Conservation (phyloP, 2,113 vertebrate species). For the Cricetomys ansorgei region DNA sequence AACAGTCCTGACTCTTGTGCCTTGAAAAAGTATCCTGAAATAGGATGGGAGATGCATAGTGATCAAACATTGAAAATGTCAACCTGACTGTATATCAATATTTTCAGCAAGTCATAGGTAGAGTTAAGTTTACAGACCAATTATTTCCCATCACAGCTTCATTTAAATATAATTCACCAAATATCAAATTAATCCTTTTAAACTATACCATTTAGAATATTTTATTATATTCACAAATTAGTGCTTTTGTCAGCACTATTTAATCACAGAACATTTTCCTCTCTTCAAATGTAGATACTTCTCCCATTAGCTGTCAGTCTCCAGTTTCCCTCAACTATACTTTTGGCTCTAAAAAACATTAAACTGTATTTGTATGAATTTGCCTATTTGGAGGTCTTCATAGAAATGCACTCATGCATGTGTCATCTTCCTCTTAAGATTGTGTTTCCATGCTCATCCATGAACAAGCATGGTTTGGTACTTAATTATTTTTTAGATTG, state of each 20-base stretch:
- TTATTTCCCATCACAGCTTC: not conserved
- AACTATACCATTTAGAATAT: not conserved
- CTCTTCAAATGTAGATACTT: not conserved
- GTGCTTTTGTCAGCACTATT: not conserved
- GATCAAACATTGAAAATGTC: not conserved
- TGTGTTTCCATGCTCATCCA: not conserved
- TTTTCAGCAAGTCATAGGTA: not conserved
- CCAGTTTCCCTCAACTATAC: not conserved
- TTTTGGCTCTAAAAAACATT: not conserved
- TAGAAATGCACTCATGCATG: not conserved
- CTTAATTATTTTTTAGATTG: not conserved
- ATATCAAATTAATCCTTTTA: conserved; percentile 18
- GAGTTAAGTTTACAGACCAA: not conserved
- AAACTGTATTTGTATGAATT: not conserved
- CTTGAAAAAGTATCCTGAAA: not conserved
- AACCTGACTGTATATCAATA: not conserved
- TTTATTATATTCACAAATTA: not conserved
- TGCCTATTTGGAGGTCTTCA: not conserved
- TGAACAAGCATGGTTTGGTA: not conserved
- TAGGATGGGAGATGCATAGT: not conserved
- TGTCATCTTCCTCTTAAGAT: not conserved
- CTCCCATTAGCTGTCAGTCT: not conserved
- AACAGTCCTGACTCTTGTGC: not conserved
- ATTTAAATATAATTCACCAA: conserved; percentile 23
- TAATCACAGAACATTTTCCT: conserved; percentile 34